Percentiles rank a stretch among this genome's conserved stretches.
These are phyloP conservation scores for Philaenus spumarius DNA, from an alignment of 1,140 invertebrate species.

Conservation along the genomic window DNA sequence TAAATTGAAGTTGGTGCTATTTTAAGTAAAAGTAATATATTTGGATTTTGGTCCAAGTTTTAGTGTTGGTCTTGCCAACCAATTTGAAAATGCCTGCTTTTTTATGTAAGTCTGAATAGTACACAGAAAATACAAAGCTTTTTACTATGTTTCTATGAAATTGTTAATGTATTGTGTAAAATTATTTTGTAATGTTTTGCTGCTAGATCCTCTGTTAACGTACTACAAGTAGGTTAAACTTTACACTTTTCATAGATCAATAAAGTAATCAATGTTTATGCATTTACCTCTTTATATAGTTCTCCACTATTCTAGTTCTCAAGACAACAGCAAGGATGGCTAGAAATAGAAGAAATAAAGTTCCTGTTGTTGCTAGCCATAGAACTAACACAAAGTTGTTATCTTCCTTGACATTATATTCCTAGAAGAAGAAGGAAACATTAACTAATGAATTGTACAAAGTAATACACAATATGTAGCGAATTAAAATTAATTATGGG, in stretches of 20 bases:
- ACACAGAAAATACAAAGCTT: neutral
- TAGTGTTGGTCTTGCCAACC: neutral
- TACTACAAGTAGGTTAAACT: neutral
- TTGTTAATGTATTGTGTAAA: neutral
- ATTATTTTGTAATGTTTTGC: no score
- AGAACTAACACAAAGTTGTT: neutral
- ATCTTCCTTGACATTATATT: no score
- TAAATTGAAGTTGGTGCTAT: no score
- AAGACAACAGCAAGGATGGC: neutral
- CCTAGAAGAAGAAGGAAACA: no score
- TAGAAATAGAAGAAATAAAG: conserved; percentile 3
- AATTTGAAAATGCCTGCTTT: neutral
- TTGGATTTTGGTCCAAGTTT: neutral
- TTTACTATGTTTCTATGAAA: neutral
- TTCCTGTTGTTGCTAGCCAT: conserved; percentile 1
- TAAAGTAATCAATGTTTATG: neutral
- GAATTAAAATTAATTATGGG: no score
- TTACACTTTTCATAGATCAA: neutral
- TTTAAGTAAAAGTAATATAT: no score
- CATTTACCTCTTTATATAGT: conserved; percentile 7
- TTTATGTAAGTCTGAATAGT: neutral
- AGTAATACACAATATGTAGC: no score
- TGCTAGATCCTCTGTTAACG: no score
- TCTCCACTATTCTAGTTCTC: neutral
- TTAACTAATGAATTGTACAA: no score